phyloP scores from a whole-genome alignment of 2,113 vertebrate species.

The Leiothrix lutea region DNA sequence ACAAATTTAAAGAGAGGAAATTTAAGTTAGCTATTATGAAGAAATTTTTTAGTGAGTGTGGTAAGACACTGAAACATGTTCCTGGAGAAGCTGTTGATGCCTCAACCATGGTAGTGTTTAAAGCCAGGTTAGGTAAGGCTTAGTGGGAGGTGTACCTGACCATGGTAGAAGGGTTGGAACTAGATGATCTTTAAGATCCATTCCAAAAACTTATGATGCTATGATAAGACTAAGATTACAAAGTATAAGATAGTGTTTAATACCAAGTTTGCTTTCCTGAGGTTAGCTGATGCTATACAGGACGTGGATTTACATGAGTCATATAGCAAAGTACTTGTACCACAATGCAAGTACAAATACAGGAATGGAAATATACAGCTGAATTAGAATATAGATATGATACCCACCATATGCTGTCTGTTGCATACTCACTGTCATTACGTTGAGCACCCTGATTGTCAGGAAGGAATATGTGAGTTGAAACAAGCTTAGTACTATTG shows the following conservation, averaged over 20 bases:
- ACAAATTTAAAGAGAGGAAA: background rate
- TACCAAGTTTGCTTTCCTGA: background rate
- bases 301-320: background rate
- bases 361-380: background rate
- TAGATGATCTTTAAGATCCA: background rate
- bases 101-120: background rate
- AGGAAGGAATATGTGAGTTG: background rate
- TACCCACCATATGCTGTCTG: background rate
- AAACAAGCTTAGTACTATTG: background rate
- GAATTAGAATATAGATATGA: background rate
- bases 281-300: background rate
- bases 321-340: background rate
- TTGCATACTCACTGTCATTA: background rate
- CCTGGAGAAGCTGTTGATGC: background rate
- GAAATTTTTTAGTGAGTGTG: background rate
- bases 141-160: background rate
- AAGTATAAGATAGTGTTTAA: background rate
- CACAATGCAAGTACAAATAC: background rate
- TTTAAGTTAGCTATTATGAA: background rate
- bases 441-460: background rate
- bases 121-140: background rate
- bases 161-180: background rate
- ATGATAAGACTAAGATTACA: background rate
- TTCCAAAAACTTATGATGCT: background rate
- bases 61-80: background rate